Percentiles rank a stretch among this genome's conserved stretches.
Evolutionary conservation across 2,797 vertebrate species (phyloP).

Genomic region (Amblyraja radiata): DNA sequence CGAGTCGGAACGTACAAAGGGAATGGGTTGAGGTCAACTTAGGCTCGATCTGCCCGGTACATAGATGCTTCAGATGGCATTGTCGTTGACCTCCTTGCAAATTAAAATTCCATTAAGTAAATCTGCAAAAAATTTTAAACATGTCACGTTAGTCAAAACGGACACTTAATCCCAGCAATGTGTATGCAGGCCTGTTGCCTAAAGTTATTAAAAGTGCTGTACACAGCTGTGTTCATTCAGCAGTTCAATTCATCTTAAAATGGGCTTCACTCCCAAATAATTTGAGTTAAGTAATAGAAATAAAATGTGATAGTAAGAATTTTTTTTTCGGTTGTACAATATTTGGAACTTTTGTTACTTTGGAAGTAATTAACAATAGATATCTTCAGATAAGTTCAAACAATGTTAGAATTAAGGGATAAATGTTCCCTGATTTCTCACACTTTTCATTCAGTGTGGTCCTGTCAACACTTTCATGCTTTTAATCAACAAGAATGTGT

Average conservation of each 20-base stretch:
- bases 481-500: constrained; percentile 28
- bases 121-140: constrained; percentile 74
- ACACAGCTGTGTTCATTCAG: constrained; percentile 67
- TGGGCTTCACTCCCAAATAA: constrained; percentile 29
- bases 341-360: background rate
- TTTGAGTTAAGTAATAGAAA: constrained; percentile 49
- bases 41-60: constrained; percentile 58
- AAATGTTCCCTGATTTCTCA: constrained; percentile 4
- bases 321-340: constrained; percentile 14
- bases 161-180: constrained; percentile 71
- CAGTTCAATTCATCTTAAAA: constrained; percentile 57
- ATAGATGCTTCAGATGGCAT: constrained; percentile 70
- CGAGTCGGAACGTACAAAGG: constrained; percentile 59
- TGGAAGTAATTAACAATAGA: constrained; percentile 14
- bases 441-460: constrained; percentile 10
- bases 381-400: background rate
- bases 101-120: constrained; percentile 74
- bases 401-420: background rate
- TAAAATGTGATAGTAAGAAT: constrained; percentile 52
- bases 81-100: constrained; percentile 69
- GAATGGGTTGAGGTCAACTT: constrained; percentile 67
- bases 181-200: constrained; percentile 62
- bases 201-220: constrained; percentile 61
- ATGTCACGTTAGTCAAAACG: constrained; percentile 69
- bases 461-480: constrained; percentile 28